These are phyloP conservation scores for Hylaea fasciaria DNA, from an alignment of 2,888 invertebrate genomes.

Conservation along the genomic window DNA sequence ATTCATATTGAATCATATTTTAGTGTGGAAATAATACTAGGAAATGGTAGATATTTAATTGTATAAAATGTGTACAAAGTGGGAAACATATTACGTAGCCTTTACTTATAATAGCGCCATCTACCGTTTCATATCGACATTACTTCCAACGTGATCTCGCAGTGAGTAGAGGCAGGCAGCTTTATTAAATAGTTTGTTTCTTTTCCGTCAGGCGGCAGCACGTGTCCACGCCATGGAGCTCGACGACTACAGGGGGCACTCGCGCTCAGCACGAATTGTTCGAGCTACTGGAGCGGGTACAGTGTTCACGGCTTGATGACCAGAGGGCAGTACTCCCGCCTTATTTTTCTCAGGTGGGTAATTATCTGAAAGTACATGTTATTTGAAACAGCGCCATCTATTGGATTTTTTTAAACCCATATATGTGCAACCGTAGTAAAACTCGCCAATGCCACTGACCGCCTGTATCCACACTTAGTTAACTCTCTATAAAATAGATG, in stretches of 20 bases:
- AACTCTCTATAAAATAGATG: neutral
- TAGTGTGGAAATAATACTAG: too few relatives aligned
- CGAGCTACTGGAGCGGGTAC: conserved; percentile 96
- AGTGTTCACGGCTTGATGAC: conserved; percentile 97
- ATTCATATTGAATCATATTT: too few relatives aligned
- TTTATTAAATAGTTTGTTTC: conserved; percentile 45
- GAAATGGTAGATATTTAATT: too few relatives aligned
- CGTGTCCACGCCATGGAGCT: conserved; percentile 83
- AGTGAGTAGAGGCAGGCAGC: neutral
- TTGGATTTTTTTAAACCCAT: neutral
- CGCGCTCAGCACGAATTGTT: conserved; percentile 91
- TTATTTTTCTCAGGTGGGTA: conserved; percentile 93
- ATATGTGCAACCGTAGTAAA: too few relatives aligned
- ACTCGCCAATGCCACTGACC: too few relatives aligned
- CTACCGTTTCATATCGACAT: neutral
- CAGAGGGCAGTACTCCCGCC: conserved; percentile 98
- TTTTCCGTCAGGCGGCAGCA: conserved; percentile 87
- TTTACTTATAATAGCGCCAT: neutral
- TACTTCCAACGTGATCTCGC: neutral
- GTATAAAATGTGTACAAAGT: too few relatives aligned
- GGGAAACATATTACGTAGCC: too few relatives aligned
- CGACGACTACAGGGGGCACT: conserved; percentile 82
- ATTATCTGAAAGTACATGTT: neutral
- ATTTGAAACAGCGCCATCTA: conserved; percentile 32
- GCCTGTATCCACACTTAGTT: neutral